Evolutionary conservation across 2,888 invertebrate genomes (phyloP).

Genomic region (Eupithecia abbreviata): DNA sequence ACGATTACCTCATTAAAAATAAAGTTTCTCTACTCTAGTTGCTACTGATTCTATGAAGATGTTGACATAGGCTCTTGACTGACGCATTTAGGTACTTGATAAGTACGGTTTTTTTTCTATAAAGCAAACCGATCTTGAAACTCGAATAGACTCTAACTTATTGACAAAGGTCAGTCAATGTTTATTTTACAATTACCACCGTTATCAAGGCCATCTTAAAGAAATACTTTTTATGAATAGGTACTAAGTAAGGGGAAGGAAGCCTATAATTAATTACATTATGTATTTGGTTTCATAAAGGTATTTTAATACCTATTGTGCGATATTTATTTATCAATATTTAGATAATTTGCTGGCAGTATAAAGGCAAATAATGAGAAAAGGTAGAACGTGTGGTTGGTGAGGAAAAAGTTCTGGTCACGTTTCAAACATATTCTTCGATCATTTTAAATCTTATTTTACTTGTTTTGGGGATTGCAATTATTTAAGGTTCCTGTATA

Average conservation of each 20-base stretch:
- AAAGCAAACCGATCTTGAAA: constrained; percentile 49
- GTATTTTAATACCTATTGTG: background rate
- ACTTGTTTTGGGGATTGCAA: background rate
- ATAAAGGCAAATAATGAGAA: too few species aligned
- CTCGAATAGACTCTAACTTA: constrained; percentile 61
- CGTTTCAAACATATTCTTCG: background rate
- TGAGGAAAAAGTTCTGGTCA: too few species aligned
- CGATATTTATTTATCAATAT: background rate
- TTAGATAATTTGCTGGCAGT: background rate
- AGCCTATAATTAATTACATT: background rate
- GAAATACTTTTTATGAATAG: constrained; percentile 44
- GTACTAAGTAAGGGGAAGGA: background rate
- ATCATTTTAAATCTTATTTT: background rate
- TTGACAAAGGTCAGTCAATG: constrained; percentile 71
- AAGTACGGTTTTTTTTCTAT: constrained; percentile 32
- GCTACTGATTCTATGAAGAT: constrained; percentile 4
- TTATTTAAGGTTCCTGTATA: background rate
- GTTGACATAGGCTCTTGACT: constrained; percentile 18
- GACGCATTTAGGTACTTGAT: constrained; percentile 23
- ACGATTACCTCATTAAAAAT: constrained; percentile 6
- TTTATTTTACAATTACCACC: constrained; percentile 71
- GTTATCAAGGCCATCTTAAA: constrained; percentile 62
- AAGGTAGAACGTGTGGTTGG: too few species aligned
- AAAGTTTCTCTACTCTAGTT: background rate
- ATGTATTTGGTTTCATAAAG: background rate